These are phyloP conservation scores for Nephrotoma guestfalica DNA, from an alignment of 2,888 invertebrate species.

Conservation along the genomic window DNA sequence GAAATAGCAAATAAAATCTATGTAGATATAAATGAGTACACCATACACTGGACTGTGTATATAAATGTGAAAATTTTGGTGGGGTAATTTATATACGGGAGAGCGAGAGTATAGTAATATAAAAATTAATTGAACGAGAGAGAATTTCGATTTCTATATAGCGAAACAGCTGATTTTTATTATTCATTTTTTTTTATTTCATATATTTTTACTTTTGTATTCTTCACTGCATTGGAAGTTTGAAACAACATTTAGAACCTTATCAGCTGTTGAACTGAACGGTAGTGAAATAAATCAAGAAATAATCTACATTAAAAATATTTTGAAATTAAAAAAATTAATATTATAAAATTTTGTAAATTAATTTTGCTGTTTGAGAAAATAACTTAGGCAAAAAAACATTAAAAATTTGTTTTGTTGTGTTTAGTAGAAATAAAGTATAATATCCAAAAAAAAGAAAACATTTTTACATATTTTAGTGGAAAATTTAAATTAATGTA, in stretches of 20 bases:
- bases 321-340: neutral
- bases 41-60: neutral
- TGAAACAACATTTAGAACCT: neutral
- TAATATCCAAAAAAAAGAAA: neutral
- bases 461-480: neutral
- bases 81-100: neutral
- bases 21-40: neutral
- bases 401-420: neutral
- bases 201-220: neutral
- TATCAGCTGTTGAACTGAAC: constrained; percentile 4
- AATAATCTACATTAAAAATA: neutral
- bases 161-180: neutral
- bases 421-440: neutral
- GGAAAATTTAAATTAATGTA: neutral
- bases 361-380: neutral
- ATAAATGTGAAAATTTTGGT: neutral
- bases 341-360: neutral
- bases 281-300: neutral
- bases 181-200: neutral
- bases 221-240: neutral
- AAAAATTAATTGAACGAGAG: neutral
- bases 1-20: neutral
- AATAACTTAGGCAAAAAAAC: neutral
- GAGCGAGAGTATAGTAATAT: neutral
- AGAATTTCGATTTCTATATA: no score